Conservation (phyloP, 2,797 vertebrate genomes). For the Coracias cyanogaster region DNA sequence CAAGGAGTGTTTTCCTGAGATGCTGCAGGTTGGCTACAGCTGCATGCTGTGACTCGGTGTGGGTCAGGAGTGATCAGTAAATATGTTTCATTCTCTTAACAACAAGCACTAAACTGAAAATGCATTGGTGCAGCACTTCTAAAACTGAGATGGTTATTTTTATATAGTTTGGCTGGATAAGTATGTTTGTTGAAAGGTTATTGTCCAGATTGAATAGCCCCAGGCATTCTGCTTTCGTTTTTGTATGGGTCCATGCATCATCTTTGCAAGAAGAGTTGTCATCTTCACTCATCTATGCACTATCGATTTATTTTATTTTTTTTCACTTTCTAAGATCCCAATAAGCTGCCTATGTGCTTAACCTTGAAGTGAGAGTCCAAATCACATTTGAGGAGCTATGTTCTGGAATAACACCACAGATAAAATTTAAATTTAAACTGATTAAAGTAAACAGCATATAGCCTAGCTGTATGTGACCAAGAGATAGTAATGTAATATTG, state of each 20-base stretch:
- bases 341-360: neutral
- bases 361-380: neutral
- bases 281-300: neutral
- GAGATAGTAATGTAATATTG: neutral
- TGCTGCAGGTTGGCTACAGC: neutral
- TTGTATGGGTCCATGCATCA: neutral
- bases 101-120: neutral
- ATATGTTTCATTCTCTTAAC: neutral
- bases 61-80: neutral
- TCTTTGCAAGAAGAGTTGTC: neutral
- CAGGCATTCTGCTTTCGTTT: neutral
- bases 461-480: neutral
- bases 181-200: neutral
- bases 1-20: neutral
- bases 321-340: neutral
- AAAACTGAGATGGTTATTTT: neutral
- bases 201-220: neutral
- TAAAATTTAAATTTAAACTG: neutral
- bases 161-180: neutral
- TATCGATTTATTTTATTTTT: neutral
- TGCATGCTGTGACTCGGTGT: accelerated
- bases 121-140: neutral
- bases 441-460: neutral
- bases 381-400: neutral
- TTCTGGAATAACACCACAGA: neutral